Conservation (phyloP, 2,113 vertebrate species). For the Rhynchomys soricoides region DNA sequence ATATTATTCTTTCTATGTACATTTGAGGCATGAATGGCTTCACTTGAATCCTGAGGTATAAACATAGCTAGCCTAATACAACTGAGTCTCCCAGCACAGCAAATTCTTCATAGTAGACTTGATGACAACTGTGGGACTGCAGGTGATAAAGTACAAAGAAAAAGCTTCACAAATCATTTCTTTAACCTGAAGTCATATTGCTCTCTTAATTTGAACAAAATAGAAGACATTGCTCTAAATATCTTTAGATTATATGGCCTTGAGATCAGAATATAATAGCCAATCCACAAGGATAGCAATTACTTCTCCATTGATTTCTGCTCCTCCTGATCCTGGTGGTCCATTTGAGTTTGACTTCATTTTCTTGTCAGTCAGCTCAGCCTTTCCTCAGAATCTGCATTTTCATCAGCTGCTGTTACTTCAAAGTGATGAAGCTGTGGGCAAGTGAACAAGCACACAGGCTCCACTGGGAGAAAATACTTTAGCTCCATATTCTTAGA, state of each 20-base stretch:
- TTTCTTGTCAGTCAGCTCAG: not conserved
- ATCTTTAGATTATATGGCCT: not conserved
- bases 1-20: not conserved
- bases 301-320: not conserved
- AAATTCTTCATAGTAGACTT: not conserved
- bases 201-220: not conserved
- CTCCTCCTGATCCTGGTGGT: not conserved
- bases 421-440: not conserved
- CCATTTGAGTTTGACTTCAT: not conserved
- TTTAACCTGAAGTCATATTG: not conserved
- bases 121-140: not conserved
- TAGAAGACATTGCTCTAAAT: not conserved
- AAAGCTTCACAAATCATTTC: not conserved
- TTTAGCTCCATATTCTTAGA: not conserved
- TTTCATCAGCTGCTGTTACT: not conserved
- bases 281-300: not conserved
- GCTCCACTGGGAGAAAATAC: not conserved
- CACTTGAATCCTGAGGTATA: not conserved
- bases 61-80: not conserved
- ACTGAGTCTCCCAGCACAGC: not conserved
- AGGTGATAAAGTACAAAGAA: not conserved
- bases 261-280: not conserved
- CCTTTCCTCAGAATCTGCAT: not conserved
- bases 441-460: not conserved
- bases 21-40: not conserved